Evolutionary conservation across 2,113 vertebrate species (phyloP).

Genomic region (Morone saxatilis): DNA sequence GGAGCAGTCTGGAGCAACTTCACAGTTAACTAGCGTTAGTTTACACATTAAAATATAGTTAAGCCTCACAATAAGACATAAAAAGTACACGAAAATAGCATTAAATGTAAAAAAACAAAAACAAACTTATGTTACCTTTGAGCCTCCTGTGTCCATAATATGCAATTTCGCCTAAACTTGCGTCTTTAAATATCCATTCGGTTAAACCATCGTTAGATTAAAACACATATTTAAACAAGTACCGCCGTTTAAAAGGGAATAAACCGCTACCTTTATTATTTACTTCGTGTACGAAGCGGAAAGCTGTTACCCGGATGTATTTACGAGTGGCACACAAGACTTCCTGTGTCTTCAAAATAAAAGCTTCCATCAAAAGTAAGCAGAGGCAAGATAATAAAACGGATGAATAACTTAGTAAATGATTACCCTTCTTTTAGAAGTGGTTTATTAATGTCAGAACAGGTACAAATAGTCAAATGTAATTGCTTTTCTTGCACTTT

Average conservation of each 20-base stretch:
- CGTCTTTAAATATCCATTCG: background rate
- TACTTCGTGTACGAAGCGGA: background rate
- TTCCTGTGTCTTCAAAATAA: slow-evolving; percentile 60
- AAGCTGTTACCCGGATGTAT: slow-evolving; percentile 33
- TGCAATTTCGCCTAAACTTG: fast-evolving
- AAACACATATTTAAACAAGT: fast-evolving
- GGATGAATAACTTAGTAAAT: background rate
- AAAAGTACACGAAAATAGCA: background rate
- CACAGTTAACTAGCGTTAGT: background rate
- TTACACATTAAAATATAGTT: too few relatives aligned
- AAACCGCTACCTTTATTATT: background rate
- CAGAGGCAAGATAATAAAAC: background rate
- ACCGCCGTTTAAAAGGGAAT: background rate
- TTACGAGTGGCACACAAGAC: background rate
- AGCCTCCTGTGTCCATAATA: slow-evolving; percentile 46
- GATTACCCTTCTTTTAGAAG: background rate
- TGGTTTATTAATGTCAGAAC: slow-evolving; percentile 41
- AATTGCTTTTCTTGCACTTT: background rate
- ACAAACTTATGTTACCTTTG: slow-evolving; percentile 57
- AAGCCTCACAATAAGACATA: background rate
- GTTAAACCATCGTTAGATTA: fast-evolving
- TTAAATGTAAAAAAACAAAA: background rate
- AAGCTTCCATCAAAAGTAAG: background rate
- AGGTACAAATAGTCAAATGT: background rate
- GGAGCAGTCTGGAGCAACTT: fast-evolving